A percentile compares a stretch with the other conserved stretches of the same genome.
Evolutionary conservation across 2,888 invertebrate species (phyloP).

Genomic region (Frankliniella fusca): DNA sequence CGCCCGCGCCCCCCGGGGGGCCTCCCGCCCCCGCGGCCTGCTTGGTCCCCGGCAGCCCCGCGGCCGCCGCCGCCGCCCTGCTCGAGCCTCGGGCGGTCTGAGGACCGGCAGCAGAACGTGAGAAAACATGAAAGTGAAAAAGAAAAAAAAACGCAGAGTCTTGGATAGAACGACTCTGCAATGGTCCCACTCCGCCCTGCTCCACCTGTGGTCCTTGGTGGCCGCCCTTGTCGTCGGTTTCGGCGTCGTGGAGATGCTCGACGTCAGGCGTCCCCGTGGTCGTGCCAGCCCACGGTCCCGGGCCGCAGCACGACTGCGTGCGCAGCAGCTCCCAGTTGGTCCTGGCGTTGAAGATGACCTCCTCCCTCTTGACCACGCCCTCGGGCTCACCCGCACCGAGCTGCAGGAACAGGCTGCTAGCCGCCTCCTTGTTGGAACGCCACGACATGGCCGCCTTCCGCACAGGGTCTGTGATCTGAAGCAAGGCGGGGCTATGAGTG

Average conservation of each 20-base stretch:
- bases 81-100: no score
- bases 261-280: slow-evolving; percentile 33
- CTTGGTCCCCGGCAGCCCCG: no score
- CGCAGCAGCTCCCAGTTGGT: slow-evolving; percentile 81
- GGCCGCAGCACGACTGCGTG: slow-evolving; percentile 48
- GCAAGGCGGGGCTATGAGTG: neutral
- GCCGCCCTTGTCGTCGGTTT: neutral
- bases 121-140: no score
- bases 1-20: neutral
- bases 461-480: slow-evolving; percentile 47
- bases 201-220: no score
- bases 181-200: no score
- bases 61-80: no score
- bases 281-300: slow-evolving; percentile 37
- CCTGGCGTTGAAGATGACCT: slow-evolving; percentile 77
- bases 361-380: slow-evolving; percentile 64
- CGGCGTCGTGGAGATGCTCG: neutral
- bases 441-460: slow-evolving; percentile 74
- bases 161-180: no score
- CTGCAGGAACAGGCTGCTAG: slow-evolving; percentile 63
- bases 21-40: neutral
- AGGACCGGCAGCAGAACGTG: no score
- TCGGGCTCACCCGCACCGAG: slow-evolving; percentile 57
- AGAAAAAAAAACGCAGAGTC: no score
- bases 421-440: slow-evolving; percentile 71